Base-by-base conservation (phyloP, 2,888 invertebrate species). In the Plagiodera versicolora region DNA sequence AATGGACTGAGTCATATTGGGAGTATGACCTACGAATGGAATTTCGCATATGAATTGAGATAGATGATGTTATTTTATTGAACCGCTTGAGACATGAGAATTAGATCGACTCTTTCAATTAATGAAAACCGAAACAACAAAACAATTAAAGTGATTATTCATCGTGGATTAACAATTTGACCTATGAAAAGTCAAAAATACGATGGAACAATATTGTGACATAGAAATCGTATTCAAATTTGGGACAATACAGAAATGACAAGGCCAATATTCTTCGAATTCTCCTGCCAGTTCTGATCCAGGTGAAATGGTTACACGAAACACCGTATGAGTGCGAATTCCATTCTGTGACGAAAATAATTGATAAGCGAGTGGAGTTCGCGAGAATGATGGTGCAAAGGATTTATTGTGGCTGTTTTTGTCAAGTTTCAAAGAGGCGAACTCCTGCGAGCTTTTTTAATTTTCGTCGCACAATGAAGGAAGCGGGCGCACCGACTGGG, bases 1-100 rank as follows among this genome's bases (percentile, higher is more conserved):
- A 53, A 58, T 58, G 58, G 58, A 52, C 58, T 58, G 18, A 24
- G 30, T 44, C 45, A 46, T 32, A 32, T 32, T 19, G 30, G 47
- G 24, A 55, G 30, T 46, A 46, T 47, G 46, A 20, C 14, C 47
- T 46, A 28, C 17, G 47, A 55, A 18, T 20, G 11, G 14, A 39
- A 52, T 52, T 32, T 35, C 39, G 19, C 19, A 52, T 35, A n/a
- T 52, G 14, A 39, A 14, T 20, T 16, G 9, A 16, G 16, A 18
- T 14, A 45, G 18, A 45, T n/a, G 16, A 18, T 16, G 16, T 45
- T n/a, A n/a, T 16, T 14, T 45, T 5, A 45, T 17, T 18, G 17
- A 18, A 45, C 8, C 45, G 18, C 18, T 18, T 14, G 14, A 10
- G 14, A 4, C 10, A 4, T 44, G 44, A 16, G n/a, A 44, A 4